A percentile compares a stretch with the other conserved stretches of the same genome.
phyloP scores from a whole-genome alignment of 2,113 vertebrate species.

The Paedocypris sp. region DNA sequence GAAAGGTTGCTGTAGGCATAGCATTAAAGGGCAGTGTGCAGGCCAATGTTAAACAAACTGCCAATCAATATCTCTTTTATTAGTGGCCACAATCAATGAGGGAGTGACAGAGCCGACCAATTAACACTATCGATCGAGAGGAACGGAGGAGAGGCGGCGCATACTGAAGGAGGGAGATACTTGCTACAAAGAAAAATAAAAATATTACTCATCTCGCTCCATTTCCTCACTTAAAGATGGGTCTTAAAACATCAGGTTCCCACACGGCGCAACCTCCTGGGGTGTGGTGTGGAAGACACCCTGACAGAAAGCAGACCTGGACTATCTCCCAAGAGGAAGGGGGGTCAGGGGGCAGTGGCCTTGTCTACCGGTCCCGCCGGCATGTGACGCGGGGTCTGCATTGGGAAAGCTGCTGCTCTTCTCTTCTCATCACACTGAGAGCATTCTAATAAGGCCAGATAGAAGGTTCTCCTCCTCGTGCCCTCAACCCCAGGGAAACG shows the following conservation, averaged over 20 bases:
- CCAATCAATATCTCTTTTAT: conserved; percentile 80
- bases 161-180: conserved; percentile 43
- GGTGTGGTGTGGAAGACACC: conserved; percentile 60
- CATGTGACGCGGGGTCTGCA: conserved; percentile 39
- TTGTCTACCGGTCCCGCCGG: conserved; percentile 29
- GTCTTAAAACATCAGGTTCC: conserved; percentile 74
- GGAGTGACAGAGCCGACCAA: conserved; percentile 72
- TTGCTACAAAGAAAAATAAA: conserved; percentile 41
- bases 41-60: conserved; percentile 68
- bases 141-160: conserved; percentile 41
- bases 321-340: conserved; percentile 73
- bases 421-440: conserved; percentile 54
- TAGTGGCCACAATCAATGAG: conserved; percentile 76
- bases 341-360: conserved; percentile 50
- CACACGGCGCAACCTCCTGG: conserved; percentile 66
- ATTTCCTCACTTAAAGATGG: conserved; percentile 15
- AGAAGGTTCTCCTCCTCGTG: conserved; percentile 37
- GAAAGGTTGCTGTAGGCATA: conserved; percentile 71
- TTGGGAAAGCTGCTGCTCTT: conserved; percentile 52
- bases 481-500: conserved; percentile 29
- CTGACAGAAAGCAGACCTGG: conserved; percentile 82
- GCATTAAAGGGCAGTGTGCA: conserved; percentile 62
- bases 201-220: conserved; percentile 52
- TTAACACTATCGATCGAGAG: conserved; percentile 68
- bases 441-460: conserved; percentile 55